Percentiles rank a stretch among this genome's conserved stretches.
Evolutionary conservation across 1,140 invertebrate species (phyloP).

Genomic region (Stratiolaelaps scimitus): DNA sequence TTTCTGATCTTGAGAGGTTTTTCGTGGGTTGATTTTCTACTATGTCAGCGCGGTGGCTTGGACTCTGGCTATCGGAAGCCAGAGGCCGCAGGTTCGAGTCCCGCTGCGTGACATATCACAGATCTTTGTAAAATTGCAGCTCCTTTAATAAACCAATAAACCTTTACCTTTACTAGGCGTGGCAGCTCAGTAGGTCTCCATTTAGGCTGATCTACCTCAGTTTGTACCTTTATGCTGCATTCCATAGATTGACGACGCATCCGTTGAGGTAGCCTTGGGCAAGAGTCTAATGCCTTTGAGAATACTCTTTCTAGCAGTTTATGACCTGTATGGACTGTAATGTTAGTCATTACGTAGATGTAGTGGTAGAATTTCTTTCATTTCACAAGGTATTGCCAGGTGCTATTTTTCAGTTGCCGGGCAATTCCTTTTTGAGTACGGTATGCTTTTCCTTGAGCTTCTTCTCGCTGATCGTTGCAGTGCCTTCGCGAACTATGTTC

Average conservation of each 20-base stretch:
- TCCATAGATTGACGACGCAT: constrained; percentile 40
- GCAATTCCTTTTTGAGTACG: constrained; percentile 34
- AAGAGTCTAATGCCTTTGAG: constrained; percentile 40
- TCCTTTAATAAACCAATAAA: too few species aligned
- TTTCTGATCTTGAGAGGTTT: too few species aligned
- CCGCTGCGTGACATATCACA: too few species aligned
- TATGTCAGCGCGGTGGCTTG: too few species aligned
- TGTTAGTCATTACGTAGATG: constrained; percentile 2
- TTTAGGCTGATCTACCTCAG: too few species aligned
- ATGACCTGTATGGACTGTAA: constrained; percentile 36
- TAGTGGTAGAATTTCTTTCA: constrained; percentile 35
- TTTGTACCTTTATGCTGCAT: too few species aligned
- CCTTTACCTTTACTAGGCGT: too few species aligned
- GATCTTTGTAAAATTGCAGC: too few species aligned
- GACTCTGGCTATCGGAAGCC: too few species aligned
- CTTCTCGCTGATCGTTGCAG: constrained; percentile 33
- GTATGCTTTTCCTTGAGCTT: neutral
- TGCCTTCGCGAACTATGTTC: constrained; percentile 38
- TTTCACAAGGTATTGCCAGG: constrained; percentile 35
- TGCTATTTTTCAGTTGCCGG: constrained; percentile 40
- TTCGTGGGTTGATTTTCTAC: too few species aligned
- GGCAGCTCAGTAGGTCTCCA: too few species aligned
- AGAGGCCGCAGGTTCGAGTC: too few species aligned
- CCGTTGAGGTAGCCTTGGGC: constrained; percentile 40
- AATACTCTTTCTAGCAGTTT: constrained; percentile 41